Percentiles rank a stretch among this genome's conserved stretches.
Conservation (phyloP, 2,888 invertebrate genomes). For the Chrysotoxum bicinctum region DNA sequence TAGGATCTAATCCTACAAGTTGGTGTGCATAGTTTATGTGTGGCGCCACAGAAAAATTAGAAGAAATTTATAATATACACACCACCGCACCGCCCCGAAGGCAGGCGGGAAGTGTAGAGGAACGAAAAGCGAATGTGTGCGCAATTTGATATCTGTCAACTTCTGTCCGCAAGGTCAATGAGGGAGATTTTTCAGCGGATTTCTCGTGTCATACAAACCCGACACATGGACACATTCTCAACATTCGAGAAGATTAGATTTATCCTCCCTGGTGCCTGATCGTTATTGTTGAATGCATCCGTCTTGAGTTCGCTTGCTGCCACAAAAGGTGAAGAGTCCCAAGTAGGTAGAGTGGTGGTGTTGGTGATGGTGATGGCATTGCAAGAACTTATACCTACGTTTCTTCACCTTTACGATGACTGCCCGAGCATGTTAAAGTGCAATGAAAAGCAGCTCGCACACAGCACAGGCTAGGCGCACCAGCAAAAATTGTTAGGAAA, state of each 20-base stretch:
- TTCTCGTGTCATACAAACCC: constrained; percentile 56
- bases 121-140: constrained; percentile 50
- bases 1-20: constrained; percentile 57
- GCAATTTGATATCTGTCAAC: constrained; percentile 72
- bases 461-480: neutral
- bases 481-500: constrained; percentile 3
- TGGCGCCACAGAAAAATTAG: constrained; percentile 71
- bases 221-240: constrained; percentile 43
- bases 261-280: constrained; percentile 8
- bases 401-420: constrained; percentile 35
- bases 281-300: constrained; percentile 21
- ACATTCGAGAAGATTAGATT: constrained; percentile 60
- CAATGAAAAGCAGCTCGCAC: constrained; percentile 26
- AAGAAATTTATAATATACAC: constrained; percentile 54
- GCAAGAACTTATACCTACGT: constrained; percentile 47
- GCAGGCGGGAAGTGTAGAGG: constrained; percentile 21
- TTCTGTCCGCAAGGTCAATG: constrained; percentile 73
- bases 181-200: constrained; percentile 63
- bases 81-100: constrained; percentile 8
- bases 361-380: constrained; percentile 10
- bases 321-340: constrained; percentile 20
- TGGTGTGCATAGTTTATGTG: constrained; percentile 34
- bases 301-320: neutral
- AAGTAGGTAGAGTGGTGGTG: neutral
- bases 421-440: neutral